phyloP scores from a whole-genome alignment of 2,113 vertebrate genomes.

The Heloderma charlesbogerti region DNA sequence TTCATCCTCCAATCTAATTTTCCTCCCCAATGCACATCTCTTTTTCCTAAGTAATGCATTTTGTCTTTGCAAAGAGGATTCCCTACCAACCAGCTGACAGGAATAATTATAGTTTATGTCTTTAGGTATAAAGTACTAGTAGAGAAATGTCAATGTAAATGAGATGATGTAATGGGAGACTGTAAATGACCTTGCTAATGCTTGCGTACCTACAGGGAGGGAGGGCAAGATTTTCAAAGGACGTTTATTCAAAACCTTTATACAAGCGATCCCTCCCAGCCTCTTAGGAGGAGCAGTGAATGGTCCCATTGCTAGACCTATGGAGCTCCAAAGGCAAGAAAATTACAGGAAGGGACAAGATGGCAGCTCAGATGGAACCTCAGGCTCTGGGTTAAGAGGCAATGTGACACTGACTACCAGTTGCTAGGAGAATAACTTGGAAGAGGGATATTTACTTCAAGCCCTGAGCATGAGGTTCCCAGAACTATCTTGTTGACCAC shows the following conservation, averaged over 20 bases:
- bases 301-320: not conserved
- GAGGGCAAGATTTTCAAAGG: not conserved
- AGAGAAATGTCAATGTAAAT: constrained; percentile 40
- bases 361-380: not conserved
- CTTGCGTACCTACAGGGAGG: constrained; percentile 4
- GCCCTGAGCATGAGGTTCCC: not conserved
- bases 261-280: not conserved
- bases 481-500: not conserved
- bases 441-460: not conserved
- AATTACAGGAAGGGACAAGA: not conserved
- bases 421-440: not conserved
- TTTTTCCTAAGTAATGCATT: constrained; percentile 22
- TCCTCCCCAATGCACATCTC: constrained; percentile 17
- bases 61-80: constrained; percentile 22
- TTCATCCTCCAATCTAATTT: constrained; percentile 6
- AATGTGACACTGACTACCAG: not conserved
- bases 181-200: constrained; percentile 35
- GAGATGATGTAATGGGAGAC: constrained; percentile 3
- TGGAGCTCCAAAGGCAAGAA: not conserved
- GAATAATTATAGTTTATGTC: constrained; percentile 37
- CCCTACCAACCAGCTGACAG: not conserved
- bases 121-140: constrained; percentile 29
- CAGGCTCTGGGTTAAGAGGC: not conserved
- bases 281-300: not conserved
- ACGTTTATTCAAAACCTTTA: not conserved